Evolutionary conservation across 2,797 vertebrate species (phyloP).

Genomic region (Sebastes minor): DNA sequence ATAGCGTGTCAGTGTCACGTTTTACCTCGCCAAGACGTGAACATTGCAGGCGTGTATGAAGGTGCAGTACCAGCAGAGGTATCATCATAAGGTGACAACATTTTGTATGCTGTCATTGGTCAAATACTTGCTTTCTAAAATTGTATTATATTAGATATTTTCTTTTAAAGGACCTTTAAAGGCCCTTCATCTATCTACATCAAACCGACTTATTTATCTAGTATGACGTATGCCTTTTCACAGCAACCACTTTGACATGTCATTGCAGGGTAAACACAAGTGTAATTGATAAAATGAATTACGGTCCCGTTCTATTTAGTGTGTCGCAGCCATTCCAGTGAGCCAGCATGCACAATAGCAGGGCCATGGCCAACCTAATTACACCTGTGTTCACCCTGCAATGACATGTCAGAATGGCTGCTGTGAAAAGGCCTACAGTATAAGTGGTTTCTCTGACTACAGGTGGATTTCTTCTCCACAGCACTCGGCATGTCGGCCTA

Average conservation of each 20-base stretch:
- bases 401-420: too few relatives aligned
- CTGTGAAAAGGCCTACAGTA: too few relatives aligned
- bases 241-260: not conserved
- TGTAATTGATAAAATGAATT: not conserved
- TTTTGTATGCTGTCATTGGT: not conserved
- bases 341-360: not conserved
- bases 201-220: not conserved
- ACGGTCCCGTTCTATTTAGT: not conserved
- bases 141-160: not conserved
- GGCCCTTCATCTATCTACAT: not conserved
- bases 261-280: not conserved
- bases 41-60: too few relatives aligned
- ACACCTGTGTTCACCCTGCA: too few relatives aligned
- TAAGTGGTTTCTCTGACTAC: not conserved
- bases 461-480: not conserved
- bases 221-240: not conserved
- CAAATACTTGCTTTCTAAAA: not conserved
- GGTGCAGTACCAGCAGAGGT: too few relatives aligned
- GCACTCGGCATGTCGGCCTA: too few relatives aligned
- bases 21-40: too few relatives aligned
- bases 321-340: not conserved
- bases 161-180: not conserved
- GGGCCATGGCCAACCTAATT: not conserved
- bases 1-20: too few relatives aligned
- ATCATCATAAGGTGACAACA: not conserved